These are phyloP conservation scores for Cryptoblepharus egeriae DNA, from an alignment of 2,797 vertebrate species.

Conservation along the genomic window DNA sequence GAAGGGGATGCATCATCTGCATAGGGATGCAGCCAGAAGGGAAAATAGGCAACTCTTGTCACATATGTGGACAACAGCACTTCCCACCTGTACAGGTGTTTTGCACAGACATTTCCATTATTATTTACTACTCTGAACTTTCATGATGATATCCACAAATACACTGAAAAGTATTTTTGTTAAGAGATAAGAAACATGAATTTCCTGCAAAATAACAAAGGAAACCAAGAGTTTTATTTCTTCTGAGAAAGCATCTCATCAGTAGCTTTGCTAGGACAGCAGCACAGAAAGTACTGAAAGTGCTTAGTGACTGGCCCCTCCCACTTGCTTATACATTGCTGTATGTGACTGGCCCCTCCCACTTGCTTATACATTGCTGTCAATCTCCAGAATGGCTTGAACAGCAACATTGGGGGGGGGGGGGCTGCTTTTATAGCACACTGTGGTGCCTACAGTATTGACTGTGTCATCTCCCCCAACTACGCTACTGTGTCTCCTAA, in stretches of 20 bases:
- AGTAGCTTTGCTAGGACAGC: no score
- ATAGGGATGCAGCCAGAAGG: neutral
- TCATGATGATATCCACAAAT: neutral
- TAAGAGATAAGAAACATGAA: neutral
- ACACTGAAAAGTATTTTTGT: neutral
- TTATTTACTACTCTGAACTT: neutral
- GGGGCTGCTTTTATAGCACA: no score
- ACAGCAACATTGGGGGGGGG: no score
- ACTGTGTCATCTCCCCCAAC: no score
- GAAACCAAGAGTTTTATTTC: conserved; percentile 30
- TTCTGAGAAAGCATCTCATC: conserved; percentile 9
- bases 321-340: no score
- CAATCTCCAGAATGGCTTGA: no score
- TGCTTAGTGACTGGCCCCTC: no score
- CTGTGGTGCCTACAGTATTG: no score
- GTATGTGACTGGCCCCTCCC: no score
- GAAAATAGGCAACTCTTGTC: neutral
- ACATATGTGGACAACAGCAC: no score
- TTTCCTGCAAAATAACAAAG: neutral
- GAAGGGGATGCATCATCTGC: neutral
- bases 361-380: no score
- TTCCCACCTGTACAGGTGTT: neutral
- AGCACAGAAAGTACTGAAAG: no score
- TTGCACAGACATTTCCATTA: neutral
- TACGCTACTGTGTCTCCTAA: neutral